phyloP scores from a whole-genome alignment of 2,113 vertebrate genomes.

The Eulemur macaco region DNA sequence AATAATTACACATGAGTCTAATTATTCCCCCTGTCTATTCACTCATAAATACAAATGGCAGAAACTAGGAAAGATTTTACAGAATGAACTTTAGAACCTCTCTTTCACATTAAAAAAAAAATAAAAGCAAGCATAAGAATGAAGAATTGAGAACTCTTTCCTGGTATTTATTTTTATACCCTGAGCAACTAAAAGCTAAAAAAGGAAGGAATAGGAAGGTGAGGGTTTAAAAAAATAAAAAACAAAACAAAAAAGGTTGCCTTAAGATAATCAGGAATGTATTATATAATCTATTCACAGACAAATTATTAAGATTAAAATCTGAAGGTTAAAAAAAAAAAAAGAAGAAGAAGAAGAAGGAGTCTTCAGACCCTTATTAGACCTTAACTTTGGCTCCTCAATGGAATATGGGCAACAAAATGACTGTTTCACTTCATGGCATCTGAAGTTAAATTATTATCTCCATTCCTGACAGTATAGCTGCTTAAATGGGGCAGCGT shows the following conservation, averaged over 20 bases:
- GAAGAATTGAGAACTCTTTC: slow-evolving; percentile 21
- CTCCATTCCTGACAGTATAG: neutral
- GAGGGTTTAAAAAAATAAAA: neutral
- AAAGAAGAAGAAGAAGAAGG: neutral
- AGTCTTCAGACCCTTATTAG: neutral
- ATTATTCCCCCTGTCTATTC: neutral
- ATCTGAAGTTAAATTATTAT: neutral
- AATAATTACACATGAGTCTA: slow-evolving; percentile 24
- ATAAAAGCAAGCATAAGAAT: neutral
- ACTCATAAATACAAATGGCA: neutral
- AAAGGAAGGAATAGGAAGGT: neutral
- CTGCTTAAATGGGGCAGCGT: neutral
- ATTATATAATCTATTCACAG: neutral
- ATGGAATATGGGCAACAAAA: neutral
- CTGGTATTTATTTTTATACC: neutral
- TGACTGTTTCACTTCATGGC: neutral
- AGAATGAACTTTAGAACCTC: slow-evolving; percentile 39
- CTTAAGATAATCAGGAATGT: neutral
- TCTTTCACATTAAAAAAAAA: neutral
- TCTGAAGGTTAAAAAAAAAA: neutral
- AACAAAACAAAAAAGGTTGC: neutral
- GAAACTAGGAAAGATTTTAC: neutral
- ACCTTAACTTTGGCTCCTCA: neutral
- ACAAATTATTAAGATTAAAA: neutral
- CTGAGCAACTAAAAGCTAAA: neutral